Percentiles rank a stretch among this genome's conserved stretches.
Evolutionary conservation across 2,113 vertebrate genomes (phyloP).

Genomic region (Oncorhynchus mykiss): DNA sequence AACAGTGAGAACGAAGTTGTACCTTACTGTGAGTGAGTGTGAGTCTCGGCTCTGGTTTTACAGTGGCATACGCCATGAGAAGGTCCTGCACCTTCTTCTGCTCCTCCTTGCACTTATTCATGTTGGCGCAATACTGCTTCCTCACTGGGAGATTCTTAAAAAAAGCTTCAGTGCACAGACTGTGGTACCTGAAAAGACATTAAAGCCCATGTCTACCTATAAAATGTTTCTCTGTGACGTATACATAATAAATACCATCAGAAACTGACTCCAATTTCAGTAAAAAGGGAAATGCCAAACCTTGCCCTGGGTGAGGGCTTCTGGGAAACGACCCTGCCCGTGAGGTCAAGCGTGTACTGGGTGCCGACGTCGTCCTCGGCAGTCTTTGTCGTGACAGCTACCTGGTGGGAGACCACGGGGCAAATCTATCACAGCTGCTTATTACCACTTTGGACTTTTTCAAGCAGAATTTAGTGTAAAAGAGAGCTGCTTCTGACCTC

Average conservation of each 20-base stretch:
- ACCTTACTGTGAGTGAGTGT: conserved; percentile 92
- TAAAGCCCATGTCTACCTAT: background rate
- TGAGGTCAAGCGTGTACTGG: conserved; percentile 85
- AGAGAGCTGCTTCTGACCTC: conserved; percentile 75
- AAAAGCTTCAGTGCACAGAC: conserved; percentile 85
- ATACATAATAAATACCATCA: too few species aligned
- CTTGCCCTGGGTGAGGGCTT: conserved; percentile 93
- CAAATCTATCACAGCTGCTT: background rate
- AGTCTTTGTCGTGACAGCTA: conserved; percentile 88
- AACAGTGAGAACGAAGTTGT: background rate
- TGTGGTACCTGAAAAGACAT: conserved; percentile 82
- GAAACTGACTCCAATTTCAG: background rate
- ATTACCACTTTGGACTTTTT: too few species aligned
- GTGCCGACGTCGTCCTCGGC: conserved; percentile 78
- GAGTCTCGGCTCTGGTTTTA: conserved; percentile 90
- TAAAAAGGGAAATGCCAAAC: conserved; percentile 57
- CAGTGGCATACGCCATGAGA: conserved; percentile 83
- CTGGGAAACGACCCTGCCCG: conserved; percentile 80
- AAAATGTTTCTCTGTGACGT: background rate
- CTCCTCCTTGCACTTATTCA: conserved; percentile 92
- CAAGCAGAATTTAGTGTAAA: background rate
- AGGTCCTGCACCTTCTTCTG: conserved; percentile 89
- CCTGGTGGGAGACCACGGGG: conserved; percentile 67
- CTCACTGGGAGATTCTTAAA: conserved; percentile 96
- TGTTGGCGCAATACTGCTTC: conserved; percentile 88